Percentiles rank a stretch among this genome's conserved stretches.
Conservation (phyloP, 2,888 invertebrate species). For the Aspidiotus destructor region DNA sequence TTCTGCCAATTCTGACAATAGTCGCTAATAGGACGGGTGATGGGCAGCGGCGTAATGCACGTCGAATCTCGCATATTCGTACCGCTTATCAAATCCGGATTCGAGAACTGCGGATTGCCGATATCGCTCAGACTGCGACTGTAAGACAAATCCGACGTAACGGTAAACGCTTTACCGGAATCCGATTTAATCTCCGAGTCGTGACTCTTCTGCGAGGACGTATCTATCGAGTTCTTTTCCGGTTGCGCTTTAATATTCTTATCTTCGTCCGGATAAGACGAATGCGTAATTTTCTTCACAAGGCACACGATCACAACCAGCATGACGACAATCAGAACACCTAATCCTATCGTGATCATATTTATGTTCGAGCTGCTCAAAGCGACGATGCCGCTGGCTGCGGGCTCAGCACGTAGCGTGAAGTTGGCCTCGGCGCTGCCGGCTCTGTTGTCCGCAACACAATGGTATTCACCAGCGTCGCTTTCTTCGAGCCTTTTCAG, state of each 20-base stretch:
- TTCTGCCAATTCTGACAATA: constrained; percentile 30
- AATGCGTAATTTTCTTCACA: constrained; percentile 60
- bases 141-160: constrained; percentile 31
- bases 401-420: constrained; percentile 68
- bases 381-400: constrained; percentile 68
- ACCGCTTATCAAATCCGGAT: constrained; percentile 77
- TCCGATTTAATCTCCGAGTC: constrained; percentile 30
- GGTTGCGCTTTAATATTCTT: constrained; percentile 16
- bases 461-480: constrained; percentile 75
- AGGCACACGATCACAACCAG: constrained; percentile 62
- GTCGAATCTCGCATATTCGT: constrained; percentile 46
- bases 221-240: constrained; percentile 28
- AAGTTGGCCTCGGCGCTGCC: constrained; percentile 85
- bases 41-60: constrained; percentile 25
- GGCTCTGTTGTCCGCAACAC: constrained; percentile 80
- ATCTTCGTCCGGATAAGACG: constrained; percentile 41
- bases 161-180: constrained; percentile 32
- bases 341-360: constrained; percentile 69
- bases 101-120: constrained; percentile 51
- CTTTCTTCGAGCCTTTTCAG: constrained; percentile 73
- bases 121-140: constrained; percentile 32
- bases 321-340: constrained; percentile 65
- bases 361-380: constrained; percentile 77
- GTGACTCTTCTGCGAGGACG: constrained; percentile 32
- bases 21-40: constrained; percentile 30